phyloP scores from a whole-genome alignment of 2,797 vertebrate genomes.

The Crenuchus spilurus region DNA sequence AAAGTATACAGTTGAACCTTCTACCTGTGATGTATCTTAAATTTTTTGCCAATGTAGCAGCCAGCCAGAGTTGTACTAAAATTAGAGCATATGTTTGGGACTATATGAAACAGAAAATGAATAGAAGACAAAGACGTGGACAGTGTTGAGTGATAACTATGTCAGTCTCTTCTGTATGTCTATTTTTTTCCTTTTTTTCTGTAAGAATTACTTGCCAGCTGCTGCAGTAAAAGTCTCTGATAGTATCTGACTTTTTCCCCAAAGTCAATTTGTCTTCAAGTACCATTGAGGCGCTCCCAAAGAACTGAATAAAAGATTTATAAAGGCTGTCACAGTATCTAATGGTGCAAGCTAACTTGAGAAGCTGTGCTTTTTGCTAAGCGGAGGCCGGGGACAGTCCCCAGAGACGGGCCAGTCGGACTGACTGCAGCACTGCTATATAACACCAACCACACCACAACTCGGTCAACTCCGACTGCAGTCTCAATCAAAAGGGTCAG shows the following conservation, averaged over 20 bases:
- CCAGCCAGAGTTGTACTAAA: background rate
- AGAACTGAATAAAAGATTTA: constrained; percentile 72
- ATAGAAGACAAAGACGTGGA: background rate
- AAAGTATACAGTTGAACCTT: too few species aligned
- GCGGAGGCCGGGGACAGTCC: constrained; percentile 37
- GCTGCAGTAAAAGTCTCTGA: constrained; percentile 62
- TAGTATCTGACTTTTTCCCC: constrained; percentile 68
- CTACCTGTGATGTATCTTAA: too few species aligned
- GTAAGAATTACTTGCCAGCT: constrained; percentile 62
- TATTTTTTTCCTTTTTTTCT: constrained; percentile 36
- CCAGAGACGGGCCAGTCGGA: constrained; percentile 1
- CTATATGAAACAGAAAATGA: constrained; percentile 2
- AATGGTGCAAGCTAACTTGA: constrained; percentile 60
- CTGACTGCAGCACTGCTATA: background rate
- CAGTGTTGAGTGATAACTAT: constrained; percentile 12
- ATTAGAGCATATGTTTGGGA: background rate
- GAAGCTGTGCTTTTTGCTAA: constrained; percentile 54
- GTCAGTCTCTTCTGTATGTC: constrained; percentile 18
- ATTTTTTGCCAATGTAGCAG: too few species aligned
- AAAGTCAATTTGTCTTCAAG: constrained; percentile 69
- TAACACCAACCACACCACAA: constrained; percentile 21
- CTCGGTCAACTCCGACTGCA: constrained; percentile 30
- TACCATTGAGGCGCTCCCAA: constrained; percentile 60
- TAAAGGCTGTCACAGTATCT: constrained; percentile 66
- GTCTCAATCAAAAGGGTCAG: constrained; percentile 64